phyloP scores from a whole-genome alignment of 1,140 invertebrate species.

The Drosophila nannoptera region DNA sequence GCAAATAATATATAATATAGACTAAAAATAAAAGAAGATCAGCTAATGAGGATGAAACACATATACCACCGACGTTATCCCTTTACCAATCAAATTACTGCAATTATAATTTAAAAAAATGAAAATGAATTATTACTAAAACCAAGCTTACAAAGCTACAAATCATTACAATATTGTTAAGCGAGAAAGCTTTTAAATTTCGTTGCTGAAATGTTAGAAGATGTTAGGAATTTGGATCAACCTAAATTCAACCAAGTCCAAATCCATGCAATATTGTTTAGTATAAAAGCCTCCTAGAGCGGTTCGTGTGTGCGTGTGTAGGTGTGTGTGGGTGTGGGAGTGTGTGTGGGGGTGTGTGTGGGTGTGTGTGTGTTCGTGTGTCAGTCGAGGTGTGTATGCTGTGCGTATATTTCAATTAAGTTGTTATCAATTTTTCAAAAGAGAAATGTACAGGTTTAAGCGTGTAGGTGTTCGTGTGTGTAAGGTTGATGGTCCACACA shows the following conservation, averaged over 20 bases:
- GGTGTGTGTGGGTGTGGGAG: slow-evolving; percentile 6
- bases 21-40: too few relatives aligned
- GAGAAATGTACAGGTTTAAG: slow-evolving; percentile 2
- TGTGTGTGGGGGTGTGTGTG: slow-evolving; percentile 22
- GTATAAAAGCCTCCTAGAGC: slow-evolving; percentile 34
- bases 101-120: too few relatives aligned
- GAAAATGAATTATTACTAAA: too few relatives aligned
- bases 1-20: too few relatives aligned
- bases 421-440: too few relatives aligned
- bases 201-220: slow-evolving; percentile 1
- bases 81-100: too few relatives aligned
- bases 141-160: too few relatives aligned
- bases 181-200: neutral
- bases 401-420: too few relatives aligned
- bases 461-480: slow-evolving; percentile 19
- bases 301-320: slow-evolving; percentile 8
- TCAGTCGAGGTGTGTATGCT: too few relatives aligned
- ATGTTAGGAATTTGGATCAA: neutral
- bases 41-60: too few relatives aligned
- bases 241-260: slow-evolving; percentile 13
- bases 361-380: too few relatives aligned
- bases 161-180: neutral
- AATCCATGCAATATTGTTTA: slow-evolving; percentile 33
- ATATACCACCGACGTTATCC: too few relatives aligned
- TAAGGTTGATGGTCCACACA: slow-evolving; percentile 36